Evolutionary conservation across 1,140 invertebrate genomes (phyloP), one percentile per base, ranked within the genome.

Genomic region (Planococcus citri): DNA sequence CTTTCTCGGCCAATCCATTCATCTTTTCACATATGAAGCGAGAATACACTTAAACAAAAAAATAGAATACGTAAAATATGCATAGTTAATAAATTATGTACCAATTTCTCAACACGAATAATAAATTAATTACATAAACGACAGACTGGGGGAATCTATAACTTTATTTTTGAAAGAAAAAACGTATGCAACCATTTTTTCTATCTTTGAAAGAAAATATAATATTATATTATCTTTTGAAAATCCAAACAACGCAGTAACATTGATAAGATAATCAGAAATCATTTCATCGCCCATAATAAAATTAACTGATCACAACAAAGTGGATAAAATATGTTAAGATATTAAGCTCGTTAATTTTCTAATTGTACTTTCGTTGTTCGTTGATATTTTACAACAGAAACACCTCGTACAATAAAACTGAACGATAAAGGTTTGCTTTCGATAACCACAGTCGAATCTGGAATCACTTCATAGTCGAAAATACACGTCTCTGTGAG

Each of bases 291-390:
- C 17, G 6, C 4, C 41, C 12, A 51, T 51, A 51, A n/a, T n/a
- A n/a, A n/a, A n/a, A n/a, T n/a, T 17, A 51, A 51, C 3, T 17
- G 17, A 51, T 51, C 17, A 51, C 17, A 20, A 51, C 17, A 51
- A 9, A 51, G 3, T 9, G 41, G 17, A n/a, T 51, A 51, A 51
- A 51, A 51, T 51, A 51, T 3, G 10, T 17, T 51, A 51, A 17
- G 41, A 51, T 51, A 51, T 51, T 51, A 51, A 51, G 41, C 41
- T 51, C 41, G 41, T 51, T 17, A 51, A 51, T 51, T 51, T n/a
- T 51, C 41, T 37, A 37, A 6, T 51, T 51, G 41, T 51, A 51
- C 41, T 51, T 51, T 51, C 17, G 6, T 51, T 51, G 6, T 17
- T 51, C 2, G 10, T 2, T 51, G 6, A 6, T 17, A 51, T 9